Base-by-base conservation (phyloP, 2,797 vertebrate species). In the Kryptopterus vitreolus region DNA sequence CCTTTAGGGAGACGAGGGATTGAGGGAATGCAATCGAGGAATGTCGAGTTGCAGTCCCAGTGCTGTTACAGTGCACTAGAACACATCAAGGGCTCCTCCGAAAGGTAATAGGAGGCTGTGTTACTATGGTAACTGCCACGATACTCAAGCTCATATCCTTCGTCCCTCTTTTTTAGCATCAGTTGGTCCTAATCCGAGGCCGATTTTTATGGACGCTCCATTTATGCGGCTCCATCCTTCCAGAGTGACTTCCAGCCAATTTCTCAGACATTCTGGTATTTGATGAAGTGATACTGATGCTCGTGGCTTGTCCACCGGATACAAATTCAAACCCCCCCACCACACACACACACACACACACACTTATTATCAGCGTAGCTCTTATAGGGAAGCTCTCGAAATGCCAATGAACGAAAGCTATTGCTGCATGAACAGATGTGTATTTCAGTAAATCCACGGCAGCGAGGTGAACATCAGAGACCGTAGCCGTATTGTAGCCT, bases 1-100 rank as follows among this genome's bases (percentile, higher is more conserved):
- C 87, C 90, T 89, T 91, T 91, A 88, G 90, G 85, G 84, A 63
- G 52, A 65, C 50, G 53, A 48, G 58, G 82, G 85, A 82, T 73
- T 0, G 77, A 55, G 53, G 7, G 29, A n/a, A 55, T 72, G 50
- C 6, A 1, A 53, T n/a, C 1, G 26, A 31, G 18, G 33, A 46
- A 77, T 77, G 58, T 72, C 33, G 18, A 70, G 59, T 70, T 65
- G 38, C 72, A 81, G 74, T 50, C 29, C 66, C 20, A n/a, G 29
- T 55, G 69, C 29, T 72, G 50, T 33, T 35, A n/a, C 20, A 35
- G 69, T 35, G n/a, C 50, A 55, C 50, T 72, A 53, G 18, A 53
- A 33, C 48, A 71, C 26, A 2, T 53, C 69, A 71, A 71, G 48
- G 69, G 69, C 29, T 71, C 52, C 29, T 5, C 29, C 58, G 9